These are phyloP conservation scores for Acholoe squamosa DNA, from an alignment of 2,888 invertebrate species.

Conservation along the genomic window DNA sequence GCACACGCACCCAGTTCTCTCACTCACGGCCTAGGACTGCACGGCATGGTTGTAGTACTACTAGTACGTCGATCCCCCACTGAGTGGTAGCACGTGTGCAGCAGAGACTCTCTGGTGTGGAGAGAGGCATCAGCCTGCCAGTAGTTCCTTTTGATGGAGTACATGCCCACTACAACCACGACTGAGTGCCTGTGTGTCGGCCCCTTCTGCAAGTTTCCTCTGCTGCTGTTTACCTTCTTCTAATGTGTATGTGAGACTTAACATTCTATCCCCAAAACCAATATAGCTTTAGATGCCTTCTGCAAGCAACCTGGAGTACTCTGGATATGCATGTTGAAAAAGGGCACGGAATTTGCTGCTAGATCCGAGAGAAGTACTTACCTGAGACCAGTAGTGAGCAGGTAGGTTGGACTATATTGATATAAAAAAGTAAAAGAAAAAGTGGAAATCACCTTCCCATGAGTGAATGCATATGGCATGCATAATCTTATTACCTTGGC, in stretches of 20 bases:
- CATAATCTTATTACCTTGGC: no score
- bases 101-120: neutral
- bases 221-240: no score
- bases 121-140: neutral
- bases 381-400: neutral
- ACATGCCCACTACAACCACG: neutral
- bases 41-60: neutral
- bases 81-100: slow-evolving; percentile 13
- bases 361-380: neutral
- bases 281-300: neutral
- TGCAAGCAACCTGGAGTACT: neutral
- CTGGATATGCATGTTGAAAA: neutral
- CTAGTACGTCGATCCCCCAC: slow-evolving; percentile 3
- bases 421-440: no score
- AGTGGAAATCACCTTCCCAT: no score
- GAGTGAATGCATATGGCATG: no score
- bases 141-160: slow-evolving; percentile 22
- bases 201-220: neutral
- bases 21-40: neutral
- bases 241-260: no score
- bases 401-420: no score
- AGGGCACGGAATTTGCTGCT: neutral
- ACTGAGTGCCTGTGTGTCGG: neutral
- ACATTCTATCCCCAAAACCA: no score
- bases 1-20: neutral